These are phyloP conservation scores for Diarsia brunnea DNA, from an alignment of 2,888 invertebrate species.

Conservation along the genomic window DNA sequence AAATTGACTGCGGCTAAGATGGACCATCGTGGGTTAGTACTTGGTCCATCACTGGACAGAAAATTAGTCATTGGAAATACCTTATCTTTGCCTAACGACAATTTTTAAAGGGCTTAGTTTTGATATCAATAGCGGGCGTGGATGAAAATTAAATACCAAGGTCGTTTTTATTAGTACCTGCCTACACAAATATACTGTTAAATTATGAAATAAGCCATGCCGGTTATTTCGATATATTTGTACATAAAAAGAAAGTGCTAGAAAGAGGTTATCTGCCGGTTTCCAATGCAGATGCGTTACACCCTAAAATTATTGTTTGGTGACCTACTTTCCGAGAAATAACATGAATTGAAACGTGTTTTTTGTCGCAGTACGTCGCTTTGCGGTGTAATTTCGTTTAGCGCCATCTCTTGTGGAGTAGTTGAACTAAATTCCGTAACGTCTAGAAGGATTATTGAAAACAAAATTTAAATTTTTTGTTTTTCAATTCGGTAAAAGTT, in stretches of 20 bases:
- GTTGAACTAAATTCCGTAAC: conserved; percentile 29
- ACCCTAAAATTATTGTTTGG: conserved; percentile 1
- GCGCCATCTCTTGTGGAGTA: conserved; percentile 54
- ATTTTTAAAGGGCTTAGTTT: conserved; percentile 8
- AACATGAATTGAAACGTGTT: conserved; percentile 45
- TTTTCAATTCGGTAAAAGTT: neutral
- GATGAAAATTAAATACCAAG: conserved; percentile 35
- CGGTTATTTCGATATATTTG: conserved; percentile 4
- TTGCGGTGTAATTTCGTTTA: conserved; percentile 22
- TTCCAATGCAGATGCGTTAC: conserved; percentile 5
- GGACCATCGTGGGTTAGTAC: conserved; percentile 27
- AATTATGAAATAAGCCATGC: conserved; percentile 28
- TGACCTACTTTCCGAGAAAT: conserved; percentile 45
- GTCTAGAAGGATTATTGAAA: conserved; percentile 35
- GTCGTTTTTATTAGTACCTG: conserved; percentile 32
- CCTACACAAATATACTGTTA: conserved; percentile 27
- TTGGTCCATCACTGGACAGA: neutral
- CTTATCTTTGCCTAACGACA: conserved; percentile 5
- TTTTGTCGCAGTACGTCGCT: conserved; percentile 48
- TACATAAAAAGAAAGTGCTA: conserved; percentile 13
- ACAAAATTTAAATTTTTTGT: neutral
- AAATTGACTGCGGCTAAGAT: conserved; percentile 16
- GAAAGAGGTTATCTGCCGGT: conserved; percentile 17
- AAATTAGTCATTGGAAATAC: conserved; percentile 3
- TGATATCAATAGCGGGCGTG: conserved; percentile 21